These are phyloP conservation scores for Silurus glanis DNA, from an alignment of 2,113 vertebrate genomes.

Conservation along the genomic window DNA sequence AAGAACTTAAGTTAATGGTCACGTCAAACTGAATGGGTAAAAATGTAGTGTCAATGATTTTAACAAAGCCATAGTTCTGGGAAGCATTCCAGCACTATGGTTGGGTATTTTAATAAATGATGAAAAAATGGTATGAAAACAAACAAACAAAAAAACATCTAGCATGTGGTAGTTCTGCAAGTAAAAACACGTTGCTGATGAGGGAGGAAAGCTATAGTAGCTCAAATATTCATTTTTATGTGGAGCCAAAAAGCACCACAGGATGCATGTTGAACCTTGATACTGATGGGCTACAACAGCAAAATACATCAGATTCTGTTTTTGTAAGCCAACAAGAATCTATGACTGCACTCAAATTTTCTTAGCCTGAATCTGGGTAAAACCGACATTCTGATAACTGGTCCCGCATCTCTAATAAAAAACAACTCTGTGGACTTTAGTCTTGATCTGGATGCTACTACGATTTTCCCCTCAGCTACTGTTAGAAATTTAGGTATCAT, in stretches of 20 bases:
- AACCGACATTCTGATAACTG: too few relatives aligned
- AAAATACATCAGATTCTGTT: neutral
- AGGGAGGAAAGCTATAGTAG: neutral
- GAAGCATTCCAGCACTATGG: neutral
- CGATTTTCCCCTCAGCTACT: too few relatives aligned
- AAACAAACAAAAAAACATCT: neutral
- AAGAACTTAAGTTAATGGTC: neutral
- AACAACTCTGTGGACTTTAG: too few relatives aligned
- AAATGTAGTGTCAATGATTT: neutral
- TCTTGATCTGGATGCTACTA: too few relatives aligned
- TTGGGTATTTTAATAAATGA: neutral
- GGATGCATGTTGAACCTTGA: neutral
- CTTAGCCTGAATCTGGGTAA: too few relatives aligned
- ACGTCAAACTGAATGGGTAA: neutral
- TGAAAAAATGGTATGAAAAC: neutral
- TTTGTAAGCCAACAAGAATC: neutral
- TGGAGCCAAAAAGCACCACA: neutral
- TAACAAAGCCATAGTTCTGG: neutral
- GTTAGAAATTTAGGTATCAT: too few relatives aligned
- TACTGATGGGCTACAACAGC: neutral
- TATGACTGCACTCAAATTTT: too few relatives aligned
- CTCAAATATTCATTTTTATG: neutral
- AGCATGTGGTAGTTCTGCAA: neutral
- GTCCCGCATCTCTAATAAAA: too few relatives aligned
- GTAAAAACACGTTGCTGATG: neutral